Conservation (phyloP, 2,797 vertebrate species). For the Brachyrhaphis roseni region DNA sequence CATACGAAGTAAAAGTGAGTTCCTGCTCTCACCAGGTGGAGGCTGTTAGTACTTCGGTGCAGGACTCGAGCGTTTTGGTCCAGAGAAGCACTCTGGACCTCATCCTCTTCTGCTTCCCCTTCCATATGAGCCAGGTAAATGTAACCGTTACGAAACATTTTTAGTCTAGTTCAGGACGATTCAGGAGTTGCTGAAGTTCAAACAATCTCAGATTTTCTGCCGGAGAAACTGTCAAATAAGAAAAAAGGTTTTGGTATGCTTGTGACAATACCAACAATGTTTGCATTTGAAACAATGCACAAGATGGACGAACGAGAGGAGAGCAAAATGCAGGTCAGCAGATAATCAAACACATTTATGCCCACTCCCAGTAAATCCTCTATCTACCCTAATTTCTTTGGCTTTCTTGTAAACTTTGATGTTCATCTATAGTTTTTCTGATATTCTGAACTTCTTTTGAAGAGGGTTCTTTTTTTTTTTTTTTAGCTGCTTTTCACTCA, state of each 20-base stretch:
- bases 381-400: not conserved
- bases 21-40: slow-evolving; percentile 86
- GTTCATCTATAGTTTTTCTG: not conserved
- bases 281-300: not conserved
- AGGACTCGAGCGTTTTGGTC: slow-evolving; percentile 97
- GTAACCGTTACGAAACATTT: not conserved
- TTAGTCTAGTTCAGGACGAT: not conserved
- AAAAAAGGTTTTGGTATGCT: not conserved
- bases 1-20: not conserved
- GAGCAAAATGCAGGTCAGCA: not conserved
- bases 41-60: slow-evolving; percentile 97
- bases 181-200: not conserved
- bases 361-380: not conserved
- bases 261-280: not conserved
- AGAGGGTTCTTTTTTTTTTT: not conserved
- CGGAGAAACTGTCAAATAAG: not conserved
- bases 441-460: not conserved
- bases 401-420: not conserved
- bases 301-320: not conserved
- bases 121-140: slow-evolving; percentile 97
- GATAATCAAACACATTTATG: not conserved
- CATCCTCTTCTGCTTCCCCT: slow-evolving; percentile 98
- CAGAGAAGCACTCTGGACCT: slow-evolving; percentile 98
- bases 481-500: not conserved
- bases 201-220: not conserved